These are phyloP conservation scores for Sphinx pinastri DNA, from an alignment of 2,888 invertebrate species.

Conservation along the genomic window DNA sequence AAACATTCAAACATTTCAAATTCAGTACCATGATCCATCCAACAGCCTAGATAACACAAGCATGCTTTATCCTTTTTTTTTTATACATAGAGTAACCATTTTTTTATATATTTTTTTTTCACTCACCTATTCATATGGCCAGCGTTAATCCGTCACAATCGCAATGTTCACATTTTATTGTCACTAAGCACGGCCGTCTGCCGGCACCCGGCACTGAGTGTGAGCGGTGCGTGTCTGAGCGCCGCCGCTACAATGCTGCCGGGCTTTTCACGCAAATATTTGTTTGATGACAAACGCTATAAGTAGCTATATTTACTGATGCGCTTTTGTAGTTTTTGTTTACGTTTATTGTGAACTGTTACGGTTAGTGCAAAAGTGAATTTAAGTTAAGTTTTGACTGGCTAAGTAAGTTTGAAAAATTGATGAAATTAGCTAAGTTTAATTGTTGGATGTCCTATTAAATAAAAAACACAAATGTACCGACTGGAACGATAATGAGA, in stretches of 20 bases:
- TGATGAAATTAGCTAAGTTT: too few relatives aligned
- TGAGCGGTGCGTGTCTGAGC: slow-evolving; percentile 26
- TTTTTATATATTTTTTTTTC: neutral
- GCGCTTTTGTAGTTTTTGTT: neutral
- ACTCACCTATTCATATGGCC: slow-evolving; percentile 19
- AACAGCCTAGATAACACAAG: too few relatives aligned
- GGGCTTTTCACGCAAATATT: slow-evolving; percentile 14
- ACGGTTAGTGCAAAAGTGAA: too few relatives aligned
- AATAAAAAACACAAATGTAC: too few relatives aligned
- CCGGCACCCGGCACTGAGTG: slow-evolving; percentile 22
- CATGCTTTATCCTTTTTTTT: neutral
- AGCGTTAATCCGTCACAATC: slow-evolving; percentile 14
- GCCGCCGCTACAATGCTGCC: slow-evolving; percentile 29
- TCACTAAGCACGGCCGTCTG: slow-evolving; percentile 7
- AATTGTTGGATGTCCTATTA: too few relatives aligned
- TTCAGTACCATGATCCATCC: neutral
- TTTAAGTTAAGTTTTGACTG: too few relatives aligned
- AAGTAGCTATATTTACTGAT: neutral
- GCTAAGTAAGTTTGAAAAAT: too few relatives aligned
- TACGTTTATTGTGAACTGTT: neutral
- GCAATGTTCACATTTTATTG: slow-evolving; percentile 20
- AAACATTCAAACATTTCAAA: too few relatives aligned
- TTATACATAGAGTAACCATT: neutral
- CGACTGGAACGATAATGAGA: neutral
- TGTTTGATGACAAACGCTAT: slow-evolving; percentile 19